Evolutionary conservation across 2,113 vertebrate species (phyloP), one percentile per base, ranked within the genome.

Genomic region (Oryzias javanicus): DNA sequence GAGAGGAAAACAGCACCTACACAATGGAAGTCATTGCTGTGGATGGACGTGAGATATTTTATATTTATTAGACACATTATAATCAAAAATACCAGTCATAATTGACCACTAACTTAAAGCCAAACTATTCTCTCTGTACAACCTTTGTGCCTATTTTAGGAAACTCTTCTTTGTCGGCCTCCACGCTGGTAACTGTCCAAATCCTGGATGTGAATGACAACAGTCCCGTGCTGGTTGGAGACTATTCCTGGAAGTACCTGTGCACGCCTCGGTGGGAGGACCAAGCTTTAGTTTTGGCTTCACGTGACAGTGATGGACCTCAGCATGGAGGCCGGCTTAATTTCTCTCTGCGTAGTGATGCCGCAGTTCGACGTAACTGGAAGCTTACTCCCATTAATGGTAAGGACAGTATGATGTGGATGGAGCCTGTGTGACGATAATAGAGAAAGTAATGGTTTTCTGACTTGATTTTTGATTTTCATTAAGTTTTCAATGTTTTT

Each of bases 201-300:
- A 93, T 95, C 64, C 74, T 92, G 78, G 91, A 92, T 55, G 88
- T 93, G 45, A 92, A 91, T 13, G 91, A 93, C 70, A 92, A 93
- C 76, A 90, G 90, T 49, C 92, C 91, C 0, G 88, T 90, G 51
- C 75, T 91, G 42, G 87, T 91, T n/a, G 91, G 91, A 20, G 89
- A 93, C 71, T 92, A 92, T 41, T 91, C 89, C 25, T 89, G 89
- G 88, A 91, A 92, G 66, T 91, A 93, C 72, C 89, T 96, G 74
- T 95, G 94, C 67, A 94, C 92, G 0, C 92, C 93, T 49, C 92
- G 86, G 60, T 91, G 89, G 79, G 90, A 93, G 69, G 87, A 86
- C 41, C 92, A 94, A 35, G 93, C 92, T 0, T 82, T 95, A 62
- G 70, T 94, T 19, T 73, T 94, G 79, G 88, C 84, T 4, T 93